These are phyloP conservation scores for Malthinus seriepunctatus DNA, from an alignment of 2,888 invertebrate genomes.

Conservation along the genomic window DNA sequence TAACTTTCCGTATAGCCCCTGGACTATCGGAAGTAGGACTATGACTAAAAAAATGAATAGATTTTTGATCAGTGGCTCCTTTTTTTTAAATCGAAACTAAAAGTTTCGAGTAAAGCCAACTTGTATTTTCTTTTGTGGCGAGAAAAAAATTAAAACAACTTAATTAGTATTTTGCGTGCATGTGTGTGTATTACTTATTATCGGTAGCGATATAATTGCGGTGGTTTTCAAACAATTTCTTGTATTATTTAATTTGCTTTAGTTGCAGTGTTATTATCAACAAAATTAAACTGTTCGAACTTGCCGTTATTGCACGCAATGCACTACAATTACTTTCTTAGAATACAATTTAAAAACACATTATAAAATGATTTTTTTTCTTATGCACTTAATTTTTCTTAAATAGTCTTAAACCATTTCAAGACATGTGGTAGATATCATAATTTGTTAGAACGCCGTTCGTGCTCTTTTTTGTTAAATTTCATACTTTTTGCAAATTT, in stretches of 20 bases:
- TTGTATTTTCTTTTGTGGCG: neutral
- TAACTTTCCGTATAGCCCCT: no score
- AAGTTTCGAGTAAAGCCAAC: neutral
- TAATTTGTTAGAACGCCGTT: no score
- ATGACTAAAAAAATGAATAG: no score
- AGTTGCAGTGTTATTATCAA: slow-evolving; percentile 11
- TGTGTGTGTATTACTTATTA: neutral
- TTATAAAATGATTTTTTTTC: no score
- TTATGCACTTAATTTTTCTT: no score
- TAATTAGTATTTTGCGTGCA: slow-evolving; percentile 25
- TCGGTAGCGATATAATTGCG: slow-evolving; percentile 18
- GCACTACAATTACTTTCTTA: slow-evolving; percentile 14
- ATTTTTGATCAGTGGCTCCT: no score
- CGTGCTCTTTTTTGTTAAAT: no score
- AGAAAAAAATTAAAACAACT: slow-evolving; percentile 6
- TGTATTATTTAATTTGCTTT: slow-evolving; percentile 17
- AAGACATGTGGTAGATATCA: no score
- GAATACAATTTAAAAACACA: slow-evolving; percentile 11
- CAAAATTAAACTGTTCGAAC: slow-evolving; percentile 8
- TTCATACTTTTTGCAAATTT: no score
- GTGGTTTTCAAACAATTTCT: slow-evolving; percentile 19
- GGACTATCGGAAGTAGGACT: no score
- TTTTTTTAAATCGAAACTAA: neutral
- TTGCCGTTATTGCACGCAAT: slow-evolving; percentile 20
- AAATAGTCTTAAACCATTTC: no score